Evolutionary conservation across 2,113 vertebrate species (phyloP), one percentile per base, ranked within the genome.

Genomic region (Xenopus laevis): DNA sequence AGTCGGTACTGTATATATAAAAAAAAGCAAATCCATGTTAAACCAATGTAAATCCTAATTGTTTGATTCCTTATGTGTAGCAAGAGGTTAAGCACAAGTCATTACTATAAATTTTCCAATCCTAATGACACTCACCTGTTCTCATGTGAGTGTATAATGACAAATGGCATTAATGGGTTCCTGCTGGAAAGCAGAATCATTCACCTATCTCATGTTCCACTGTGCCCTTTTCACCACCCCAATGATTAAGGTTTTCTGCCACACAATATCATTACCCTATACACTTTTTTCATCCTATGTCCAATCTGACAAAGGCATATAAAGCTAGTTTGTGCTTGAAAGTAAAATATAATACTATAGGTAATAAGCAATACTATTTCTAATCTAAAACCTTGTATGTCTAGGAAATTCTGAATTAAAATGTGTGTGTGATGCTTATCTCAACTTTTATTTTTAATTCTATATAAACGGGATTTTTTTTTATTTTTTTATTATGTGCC

Each of bases 111-210:
- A 55, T 55, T 55, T 16, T 55, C 53, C 53, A 55, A 9, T n/a
- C 13, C 53, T n/a, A n/a, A 55, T 55, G 53, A 55, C 53, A 55
- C 53, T 55, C 53, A n/a, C 53, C 53, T 55, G 53, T 55, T 16
- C 15, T 55, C 53, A 16, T 55, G 53, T 55, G 53, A n/a, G 53
- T 13, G 18, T 55, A 55, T n/a, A 13, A 55, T 55, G 53, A 55
- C 53, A 55, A 17, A 16, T 16, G 11, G 5, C 53, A n/a, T 50
- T 50, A 10, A 12, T 55, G 53, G 53, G 8, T 55, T 55, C 15
- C 53, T 17, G 17, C 7, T 16, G 53, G 53, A 55, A 16, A n/a
- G 53, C 17, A 55, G 53, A 55, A 55, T 55, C 17, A n/a, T 55
- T 55, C 53, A n/a, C 53, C 17, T n/a, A 55, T 55, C 17, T 55